phyloP scores from a whole-genome alignment of 1,140 invertebrate genomes.

The Drosophila pruinosa region DNA sequence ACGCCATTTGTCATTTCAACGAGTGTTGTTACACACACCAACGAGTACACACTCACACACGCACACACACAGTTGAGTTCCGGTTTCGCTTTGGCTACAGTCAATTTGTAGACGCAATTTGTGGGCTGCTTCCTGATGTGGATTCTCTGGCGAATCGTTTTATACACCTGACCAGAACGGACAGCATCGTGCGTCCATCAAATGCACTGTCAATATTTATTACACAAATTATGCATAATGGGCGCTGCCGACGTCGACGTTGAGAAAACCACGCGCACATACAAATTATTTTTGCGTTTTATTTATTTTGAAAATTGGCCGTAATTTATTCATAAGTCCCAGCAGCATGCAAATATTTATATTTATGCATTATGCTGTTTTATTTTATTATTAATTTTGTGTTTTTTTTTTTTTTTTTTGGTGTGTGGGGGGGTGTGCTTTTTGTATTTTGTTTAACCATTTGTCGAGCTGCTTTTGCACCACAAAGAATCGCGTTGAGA shows the following conservation, averaged over 20 bases:
- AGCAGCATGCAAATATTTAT: conserved; percentile 73
- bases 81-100: not conserved
- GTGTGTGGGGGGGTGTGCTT: not conserved
- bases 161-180: conserved; percentile 11
- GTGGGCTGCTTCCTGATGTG: conserved; percentile 5
- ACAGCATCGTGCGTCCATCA: conserved; percentile 22
- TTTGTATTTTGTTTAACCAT: not conserved
- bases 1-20: not conserved
- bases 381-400: conserved; percentile 30
- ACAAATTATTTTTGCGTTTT: conserved; percentile 79
- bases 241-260: not conserved
- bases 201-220: conserved; percentile 71
- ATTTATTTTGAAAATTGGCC: conserved; percentile 79
- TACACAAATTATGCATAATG: conserved; percentile 64
- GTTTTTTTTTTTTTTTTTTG: not conserved
- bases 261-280: conserved; percentile 52
- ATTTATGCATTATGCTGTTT: conserved; percentile 71
- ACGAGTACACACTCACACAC: not conserved
- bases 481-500: conserved; percentile 23
- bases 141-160: conserved; percentile 30
- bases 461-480: conserved; percentile 14
- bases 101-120: conserved; percentile 5
- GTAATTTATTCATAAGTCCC: conserved; percentile 77
- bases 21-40: not conserved
- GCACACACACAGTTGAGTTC: not conserved